Base-by-base conservation (phyloP, 2,888 invertebrate species). In the Theretra japonica region DNA sequence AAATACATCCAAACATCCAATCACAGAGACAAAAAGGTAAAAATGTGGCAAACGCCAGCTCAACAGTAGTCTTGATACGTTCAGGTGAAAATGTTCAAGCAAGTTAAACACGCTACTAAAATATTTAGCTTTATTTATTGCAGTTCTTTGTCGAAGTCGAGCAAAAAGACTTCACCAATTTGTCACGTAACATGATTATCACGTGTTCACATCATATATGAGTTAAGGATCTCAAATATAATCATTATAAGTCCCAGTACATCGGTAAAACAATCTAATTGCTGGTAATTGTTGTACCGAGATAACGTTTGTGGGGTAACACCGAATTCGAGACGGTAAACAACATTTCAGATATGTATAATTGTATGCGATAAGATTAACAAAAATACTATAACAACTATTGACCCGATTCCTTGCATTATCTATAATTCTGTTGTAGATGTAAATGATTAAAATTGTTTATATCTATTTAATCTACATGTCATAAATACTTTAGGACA, bases 311-410 rank as follows among this genome's bases (percentile, higher is more conserved):
- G 23, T 48, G 21, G 15, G 0, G 23, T 48, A 19, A 48, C 48
- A 48, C 48, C 7, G 23, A 65, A 65, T 48, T 23, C 23, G 11
- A 41, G 17, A 41, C 5, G 6, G 17, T 21, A 21, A 25, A 62
- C 33, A 21, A 41, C 23, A 23, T 48, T n/a, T 23, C 48, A 8
- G 21, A 6, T 23, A 5, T 58, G 1, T 6, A 21, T 33, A 23
- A 65, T 21, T 41, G 15, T 21, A 17, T 33, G 5, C 21, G 65
- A 65, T 65, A 65, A 65, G 65, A 65, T 65, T 41, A 65, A 41
- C 48, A 25, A 65, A 65, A 65, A 48, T 48, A 17, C 17, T 23
- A 17, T 23, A 21, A 33, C 8, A 11, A 8, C 8, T 62, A 65
- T 41, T 65, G 65, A 65, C 65, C 65, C 2, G 41, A 48, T 23